phyloP scores from a whole-genome alignment of 1,140 invertebrate species.

The Philopotamus ludificatus region DNA sequence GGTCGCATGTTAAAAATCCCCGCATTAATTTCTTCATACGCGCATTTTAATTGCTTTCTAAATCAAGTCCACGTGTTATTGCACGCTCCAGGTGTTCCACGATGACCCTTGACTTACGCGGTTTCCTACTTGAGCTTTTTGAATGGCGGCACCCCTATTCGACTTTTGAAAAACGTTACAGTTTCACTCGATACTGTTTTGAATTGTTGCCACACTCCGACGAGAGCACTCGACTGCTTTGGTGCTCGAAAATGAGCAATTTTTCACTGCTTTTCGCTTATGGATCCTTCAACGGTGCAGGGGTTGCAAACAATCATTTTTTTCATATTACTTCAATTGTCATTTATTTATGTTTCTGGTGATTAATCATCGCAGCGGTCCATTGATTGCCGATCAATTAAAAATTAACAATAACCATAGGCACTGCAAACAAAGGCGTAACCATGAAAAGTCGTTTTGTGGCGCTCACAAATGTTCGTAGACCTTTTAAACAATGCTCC shows the following conservation, averaged over 20 bases:
- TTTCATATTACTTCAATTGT: no score
- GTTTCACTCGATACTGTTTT: neutral
- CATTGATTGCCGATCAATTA: conserved; percentile 22
- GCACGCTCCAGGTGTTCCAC: conserved; percentile 20
- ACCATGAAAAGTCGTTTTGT: conserved; percentile 13
- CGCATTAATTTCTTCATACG: neutral
- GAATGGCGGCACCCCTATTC: neutral
- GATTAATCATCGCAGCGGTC: conserved; percentile 10
- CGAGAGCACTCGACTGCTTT: neutral
- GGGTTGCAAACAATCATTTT: no score
- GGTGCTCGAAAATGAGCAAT: neutral
- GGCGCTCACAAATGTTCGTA: conserved; percentile 24
- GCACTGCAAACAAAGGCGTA: conserved; percentile 11
- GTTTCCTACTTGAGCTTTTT: conserved; percentile 1
- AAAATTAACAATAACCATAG: conserved; percentile 23
- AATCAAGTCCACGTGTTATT: conserved; percentile 1
- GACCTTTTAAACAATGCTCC: conserved; percentile 16
- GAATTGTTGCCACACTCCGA: neutral
- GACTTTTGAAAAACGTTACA: conserved; percentile 3
- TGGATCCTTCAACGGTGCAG: no score
- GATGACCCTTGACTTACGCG: conserved; percentile 13
- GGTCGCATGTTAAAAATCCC: neutral
- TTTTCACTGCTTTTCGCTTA: neutral
- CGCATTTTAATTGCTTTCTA: neutral
- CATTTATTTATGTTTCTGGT: no score